Evolutionary conservation across 2,888 invertebrate species (phyloP).

Genomic region (Steromphala cineraria): DNA sequence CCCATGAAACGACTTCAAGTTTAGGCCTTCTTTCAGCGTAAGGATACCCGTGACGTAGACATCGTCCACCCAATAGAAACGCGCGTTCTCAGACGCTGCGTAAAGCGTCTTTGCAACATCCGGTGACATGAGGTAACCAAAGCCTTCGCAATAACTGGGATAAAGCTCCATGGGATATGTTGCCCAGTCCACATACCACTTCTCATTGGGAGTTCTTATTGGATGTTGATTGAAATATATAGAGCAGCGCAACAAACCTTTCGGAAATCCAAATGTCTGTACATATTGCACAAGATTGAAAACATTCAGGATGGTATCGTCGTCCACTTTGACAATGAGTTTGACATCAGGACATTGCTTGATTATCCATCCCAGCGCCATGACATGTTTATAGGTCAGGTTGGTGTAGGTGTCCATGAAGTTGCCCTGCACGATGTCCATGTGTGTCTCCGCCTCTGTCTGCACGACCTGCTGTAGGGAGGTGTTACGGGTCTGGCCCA

Average conservation of each 20-base stretch:
- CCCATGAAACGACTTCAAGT: neutral
- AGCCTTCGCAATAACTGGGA: slow-evolving; percentile 62
- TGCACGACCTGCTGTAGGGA: slow-evolving; percentile 33
- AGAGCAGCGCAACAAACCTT: slow-evolving; percentile 53
- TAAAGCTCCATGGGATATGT: slow-evolving; percentile 55
- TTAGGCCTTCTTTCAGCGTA: slow-evolving; percentile 38
- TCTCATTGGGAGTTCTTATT: slow-evolving; percentile 37
- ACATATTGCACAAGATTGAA: slow-evolving; percentile 78
- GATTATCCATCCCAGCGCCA: slow-evolving; percentile 64
- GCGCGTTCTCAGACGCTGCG: slow-evolving; percentile 37
- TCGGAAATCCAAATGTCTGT: slow-evolving; percentile 26
- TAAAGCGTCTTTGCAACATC: slow-evolving; percentile 19
- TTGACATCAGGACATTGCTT: slow-evolving; percentile 64
- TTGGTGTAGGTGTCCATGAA: slow-evolving; percentile 72
- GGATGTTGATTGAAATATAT: slow-evolving; percentile 45
- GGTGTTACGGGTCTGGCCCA: slow-evolving; percentile 24
- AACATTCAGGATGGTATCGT: slow-evolving; percentile 72
- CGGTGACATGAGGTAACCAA: slow-evolving; percentile 23
- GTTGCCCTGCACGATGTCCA: slow-evolving; percentile 57
- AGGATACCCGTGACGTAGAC: slow-evolving; percentile 63
- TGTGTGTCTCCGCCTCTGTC: slow-evolving; percentile 33
- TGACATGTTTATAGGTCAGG: slow-evolving; percentile 72
- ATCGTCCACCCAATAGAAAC: slow-evolving; percentile 64
- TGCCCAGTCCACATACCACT: slow-evolving; percentile 52
- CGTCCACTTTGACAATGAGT: slow-evolving; percentile 72